Conservation (phyloP, 2,797 vertebrate species). For the Poeciliopsis gracilis region DNA sequence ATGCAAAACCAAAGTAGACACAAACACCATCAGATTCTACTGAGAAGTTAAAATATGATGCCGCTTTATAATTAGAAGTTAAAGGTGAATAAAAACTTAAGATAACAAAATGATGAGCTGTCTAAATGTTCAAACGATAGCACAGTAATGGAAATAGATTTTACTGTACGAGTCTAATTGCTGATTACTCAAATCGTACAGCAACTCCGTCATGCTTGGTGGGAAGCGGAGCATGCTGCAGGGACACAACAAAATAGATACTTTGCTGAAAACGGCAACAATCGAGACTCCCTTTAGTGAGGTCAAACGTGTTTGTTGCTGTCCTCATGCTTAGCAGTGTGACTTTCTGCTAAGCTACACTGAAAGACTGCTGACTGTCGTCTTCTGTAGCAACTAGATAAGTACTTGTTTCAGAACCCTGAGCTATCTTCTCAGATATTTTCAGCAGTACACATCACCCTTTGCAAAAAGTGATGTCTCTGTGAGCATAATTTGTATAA, state of each 20-base stretch:
- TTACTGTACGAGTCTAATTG: neutral
- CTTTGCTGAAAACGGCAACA: constrained; percentile 3
- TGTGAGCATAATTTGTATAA: neutral
- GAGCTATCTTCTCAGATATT: neutral
- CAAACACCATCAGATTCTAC: neutral
- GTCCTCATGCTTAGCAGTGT: neutral
- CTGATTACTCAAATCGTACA: neutral
- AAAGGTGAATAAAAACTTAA: neutral
- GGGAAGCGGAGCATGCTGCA: neutral
- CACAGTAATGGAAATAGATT: neutral
- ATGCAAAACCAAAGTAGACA: too few relatives aligned
- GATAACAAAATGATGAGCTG: neutral
- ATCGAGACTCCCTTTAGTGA: neutral
- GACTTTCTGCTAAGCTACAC: neutral
- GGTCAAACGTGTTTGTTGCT: neutral
- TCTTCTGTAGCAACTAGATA: neutral
- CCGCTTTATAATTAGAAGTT: neutral
- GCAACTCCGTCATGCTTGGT: neutral
- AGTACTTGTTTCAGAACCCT: neutral
- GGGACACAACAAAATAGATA: neutral
- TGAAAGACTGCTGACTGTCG: neutral
- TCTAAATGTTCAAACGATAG: neutral
- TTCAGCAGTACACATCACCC: neutral
- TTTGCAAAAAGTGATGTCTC: neutral
- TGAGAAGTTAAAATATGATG: neutral